Conservation (phyloP, 1,140 invertebrate genomes). For the Drosophila tani region DNA sequence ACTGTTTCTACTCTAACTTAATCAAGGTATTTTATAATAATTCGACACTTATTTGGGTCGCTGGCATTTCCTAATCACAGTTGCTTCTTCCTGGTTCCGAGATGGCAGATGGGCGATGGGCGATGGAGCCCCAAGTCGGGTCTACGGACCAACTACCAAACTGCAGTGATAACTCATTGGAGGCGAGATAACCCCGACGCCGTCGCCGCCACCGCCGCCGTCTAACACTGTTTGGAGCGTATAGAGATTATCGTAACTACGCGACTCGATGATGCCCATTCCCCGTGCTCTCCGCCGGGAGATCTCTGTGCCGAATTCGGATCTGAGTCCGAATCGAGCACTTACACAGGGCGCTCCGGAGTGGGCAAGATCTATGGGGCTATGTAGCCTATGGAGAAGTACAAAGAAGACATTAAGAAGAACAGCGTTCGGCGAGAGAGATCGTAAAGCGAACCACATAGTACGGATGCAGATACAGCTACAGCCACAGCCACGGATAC, state of each 20-base stretch:
- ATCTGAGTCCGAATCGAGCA: conserved; percentile 4
- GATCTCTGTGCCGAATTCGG: conserved; percentile 2
- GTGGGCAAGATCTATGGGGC: background rate
- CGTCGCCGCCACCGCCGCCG: conserved; percentile 1
- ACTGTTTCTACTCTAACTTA: too few relatives aligned
- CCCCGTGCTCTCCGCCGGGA: conserved; percentile 5
- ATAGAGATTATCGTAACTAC: conserved; percentile 35
- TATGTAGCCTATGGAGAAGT: conserved; percentile 9
- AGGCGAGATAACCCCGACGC: conserved; percentile 36
- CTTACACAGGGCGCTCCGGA: conserved; percentile 1
- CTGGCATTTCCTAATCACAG: conserved; percentile 3
- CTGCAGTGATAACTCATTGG: conserved; percentile 43
- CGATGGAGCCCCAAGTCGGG: conserved; percentile 10
- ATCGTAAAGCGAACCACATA: conserved; percentile 75
- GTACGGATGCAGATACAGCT: conserved; percentile 54
- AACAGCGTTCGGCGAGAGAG: conserved; percentile 48
- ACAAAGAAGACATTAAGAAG: conserved; percentile 34
- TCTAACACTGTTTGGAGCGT: conserved; percentile 30
- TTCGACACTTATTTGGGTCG: background rate
- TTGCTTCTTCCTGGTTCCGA: conserved; percentile 2
- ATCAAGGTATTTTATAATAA: background rate
- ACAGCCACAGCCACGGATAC: conserved; percentile 44
- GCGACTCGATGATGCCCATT: conserved; percentile 11
- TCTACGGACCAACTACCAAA: conserved; percentile 41
- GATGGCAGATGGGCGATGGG: background rate